phyloP scores from a whole-genome alignment of 2,113 vertebrate genomes.

The Orycteropus afer region DNA sequence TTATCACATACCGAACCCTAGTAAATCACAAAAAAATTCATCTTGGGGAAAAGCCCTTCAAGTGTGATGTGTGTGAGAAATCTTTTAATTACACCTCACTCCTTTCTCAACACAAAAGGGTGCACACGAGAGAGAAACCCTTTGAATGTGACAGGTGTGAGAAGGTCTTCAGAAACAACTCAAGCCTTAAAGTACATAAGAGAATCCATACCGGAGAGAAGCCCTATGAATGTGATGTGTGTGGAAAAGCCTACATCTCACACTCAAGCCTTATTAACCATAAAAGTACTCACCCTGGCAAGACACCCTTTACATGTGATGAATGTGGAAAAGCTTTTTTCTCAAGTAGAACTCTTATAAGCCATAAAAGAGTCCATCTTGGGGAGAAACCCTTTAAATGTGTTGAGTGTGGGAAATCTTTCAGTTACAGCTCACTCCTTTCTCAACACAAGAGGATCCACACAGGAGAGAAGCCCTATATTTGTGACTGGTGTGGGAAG shows the following conservation, averaged over 20 bases:
- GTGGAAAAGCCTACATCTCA: slow-evolving; percentile 81
- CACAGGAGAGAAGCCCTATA: slow-evolving; percentile 81
- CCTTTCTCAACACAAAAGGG: slow-evolving; percentile 77
- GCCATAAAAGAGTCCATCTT: slow-evolving; percentile 82
- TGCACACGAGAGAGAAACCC: slow-evolving; percentile 82
- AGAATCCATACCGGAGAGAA: slow-evolving; percentile 83
- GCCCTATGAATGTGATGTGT: slow-evolving; percentile 79
- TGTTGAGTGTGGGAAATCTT: slow-evolving; percentile 79
- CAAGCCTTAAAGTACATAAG: slow-evolving; percentile 83
- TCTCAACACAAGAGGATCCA: slow-evolving; percentile 88
- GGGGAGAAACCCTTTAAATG: slow-evolving; percentile 80
- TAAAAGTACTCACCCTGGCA: slow-evolving; percentile 81
- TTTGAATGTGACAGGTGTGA: slow-evolving; percentile 83
- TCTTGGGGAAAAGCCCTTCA: slow-evolving; percentile 82
- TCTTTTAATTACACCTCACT: slow-evolving; percentile 79
- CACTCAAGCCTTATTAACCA: slow-evolving; percentile 83
- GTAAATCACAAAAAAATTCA: slow-evolving; percentile 88
- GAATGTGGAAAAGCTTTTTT: slow-evolving; percentile 83
- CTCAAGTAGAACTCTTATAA: slow-evolving; percentile 81
- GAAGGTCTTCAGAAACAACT: slow-evolving; percentile 84
- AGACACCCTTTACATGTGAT: slow-evolving; percentile 74
- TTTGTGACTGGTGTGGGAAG: slow-evolving; percentile 75
- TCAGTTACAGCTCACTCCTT: slow-evolving; percentile 80
- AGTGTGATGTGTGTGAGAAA: slow-evolving; percentile 74
- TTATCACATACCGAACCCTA: slow-evolving; percentile 87